phyloP scores from a whole-genome alignment of 2,797 vertebrate genomes.

The Pangasius djambal region DNA sequence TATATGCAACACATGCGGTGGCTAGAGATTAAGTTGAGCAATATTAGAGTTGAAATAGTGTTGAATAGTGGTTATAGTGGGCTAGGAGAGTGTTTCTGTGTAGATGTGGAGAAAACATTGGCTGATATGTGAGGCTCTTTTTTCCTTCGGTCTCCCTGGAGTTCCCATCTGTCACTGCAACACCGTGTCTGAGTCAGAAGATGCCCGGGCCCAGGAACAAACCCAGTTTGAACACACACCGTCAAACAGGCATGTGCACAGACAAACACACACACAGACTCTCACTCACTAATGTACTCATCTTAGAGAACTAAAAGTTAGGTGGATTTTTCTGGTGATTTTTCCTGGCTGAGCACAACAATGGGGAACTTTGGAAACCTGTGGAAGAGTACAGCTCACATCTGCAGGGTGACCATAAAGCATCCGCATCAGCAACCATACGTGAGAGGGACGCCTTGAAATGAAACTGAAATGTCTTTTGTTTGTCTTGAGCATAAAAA shows the following conservation, averaged over 20 bases:
- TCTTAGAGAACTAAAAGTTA: not conserved
- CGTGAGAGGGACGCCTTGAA: not conserved
- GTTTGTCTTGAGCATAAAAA: not conserved
- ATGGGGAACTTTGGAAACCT: not conserved
- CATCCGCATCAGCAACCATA: not conserved
- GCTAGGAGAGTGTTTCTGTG: not conserved
- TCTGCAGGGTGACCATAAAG: not conserved
- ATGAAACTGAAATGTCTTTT: not conserved
- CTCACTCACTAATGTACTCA: not conserved
- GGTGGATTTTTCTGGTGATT: not conserved
- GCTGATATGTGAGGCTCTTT: conserved; percentile 50
- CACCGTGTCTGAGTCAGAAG: conserved; percentile 53
- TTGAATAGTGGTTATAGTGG: conserved; percentile 1
- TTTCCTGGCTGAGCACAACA: not conserved
- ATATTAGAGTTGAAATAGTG: not conserved
- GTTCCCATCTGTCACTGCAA: conserved; percentile 61
- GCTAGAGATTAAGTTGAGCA: not conserved
- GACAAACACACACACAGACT: not conserved
- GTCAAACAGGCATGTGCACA: not conserved
- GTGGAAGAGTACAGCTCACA: too few species aligned
- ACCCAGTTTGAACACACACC: conserved; percentile 44
- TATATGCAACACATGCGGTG: not conserved
- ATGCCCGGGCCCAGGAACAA: conserved; percentile 52
- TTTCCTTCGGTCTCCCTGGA: conserved; percentile 51
- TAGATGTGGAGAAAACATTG: conserved; percentile 50